Evolutionary conservation across 2,888 invertebrate species (phyloP), one percentile per base, ranked within the genome.

Genomic region (Pterostichus niger): DNA sequence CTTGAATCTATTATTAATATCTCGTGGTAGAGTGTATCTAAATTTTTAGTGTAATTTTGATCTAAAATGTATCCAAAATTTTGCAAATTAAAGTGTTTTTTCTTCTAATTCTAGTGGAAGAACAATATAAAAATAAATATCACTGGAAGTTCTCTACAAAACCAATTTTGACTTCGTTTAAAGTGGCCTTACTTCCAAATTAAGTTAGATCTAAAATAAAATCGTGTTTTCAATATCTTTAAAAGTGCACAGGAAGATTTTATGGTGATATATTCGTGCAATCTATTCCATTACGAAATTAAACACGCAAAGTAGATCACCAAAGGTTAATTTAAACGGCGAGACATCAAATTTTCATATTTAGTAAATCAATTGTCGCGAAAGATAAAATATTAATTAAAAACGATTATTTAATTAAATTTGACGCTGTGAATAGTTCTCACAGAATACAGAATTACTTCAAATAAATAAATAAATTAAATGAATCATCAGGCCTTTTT

Each of bases 81-180:
- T 40, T 40, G 2, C 6, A 40, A 40, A 40, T 40, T 5, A 40
- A 40, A 40, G 9, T 7, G 40, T 40, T 2, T 54, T 54, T 10
- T 54, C 17, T 59, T 10, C 31, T 59, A 59, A 24, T 17, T 40
- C 59, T 59, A 59, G 40, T 24, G 59, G 59, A 59, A 59, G 59
- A 59, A 24, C 59, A 59, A 59, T 24, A 24, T 59, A 59, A 59
- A 59, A 59, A 59, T 59, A 59, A 59, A 59, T 64, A 64, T 64
- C 40, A 64, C 33, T 64, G 64, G 64, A 64, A 61, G 31, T 61
- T 10, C 2, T 10, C 33, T 61, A 52, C 3, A 52, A 52, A 52
- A 52, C 13, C 61, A 33, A 13, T 7, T 31, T 59, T 31, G 4
- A 59, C 17, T 10, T 59, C 40, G 40, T 2, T 40, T 40, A 40